phyloP scores from a whole-genome alignment of 2,888 invertebrate genomes.

The Branchellion lobata region DNA sequence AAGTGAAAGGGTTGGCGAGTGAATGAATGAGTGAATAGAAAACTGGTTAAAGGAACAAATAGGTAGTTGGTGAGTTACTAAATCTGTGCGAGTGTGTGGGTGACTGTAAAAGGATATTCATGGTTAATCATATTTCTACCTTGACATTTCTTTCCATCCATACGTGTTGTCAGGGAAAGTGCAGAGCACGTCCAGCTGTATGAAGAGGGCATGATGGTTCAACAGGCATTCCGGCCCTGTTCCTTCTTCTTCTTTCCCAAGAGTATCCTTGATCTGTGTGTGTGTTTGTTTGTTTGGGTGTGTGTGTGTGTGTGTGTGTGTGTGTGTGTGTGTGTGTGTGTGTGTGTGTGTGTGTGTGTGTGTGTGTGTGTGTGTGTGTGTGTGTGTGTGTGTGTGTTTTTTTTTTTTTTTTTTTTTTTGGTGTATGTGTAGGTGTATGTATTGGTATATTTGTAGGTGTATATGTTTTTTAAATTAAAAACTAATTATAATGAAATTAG shows the following conservation, averaged over 20 bases:
- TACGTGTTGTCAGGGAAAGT: constrained; percentile 46
- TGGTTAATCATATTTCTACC: constrained; percentile 41
- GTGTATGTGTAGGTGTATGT: constrained; percentile 8
- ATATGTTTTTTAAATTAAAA: too few relatives aligned
- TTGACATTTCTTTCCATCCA: constrained; percentile 52
- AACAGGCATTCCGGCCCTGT: constrained; percentile 31
- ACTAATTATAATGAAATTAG: too few relatives aligned
- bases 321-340: constrained; percentile 24
- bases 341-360: constrained; percentile 15
- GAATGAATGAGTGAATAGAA: too few relatives aligned
- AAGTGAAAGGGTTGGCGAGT: too few relatives aligned
- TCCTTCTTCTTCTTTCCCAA: constrained; percentile 22
- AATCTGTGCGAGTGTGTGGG: too few relatives aligned
- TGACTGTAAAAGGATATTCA: too few relatives aligned
- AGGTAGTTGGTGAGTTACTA: too few relatives aligned
- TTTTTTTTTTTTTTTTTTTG: neutral
- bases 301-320: constrained; percentile 21
- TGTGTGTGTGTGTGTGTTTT: neutral
- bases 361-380: constrained; percentile 51
- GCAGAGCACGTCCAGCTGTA: constrained; percentile 52
- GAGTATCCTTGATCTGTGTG: constrained; percentile 27
- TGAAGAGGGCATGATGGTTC: constrained; percentile 50
- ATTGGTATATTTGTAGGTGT: neutral
- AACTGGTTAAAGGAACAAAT: too few relatives aligned
- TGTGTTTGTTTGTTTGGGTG: neutral